Base-by-base conservation (phyloP, 2,797 vertebrate genomes). In the Parauchenoglanis punctatus region DNA sequence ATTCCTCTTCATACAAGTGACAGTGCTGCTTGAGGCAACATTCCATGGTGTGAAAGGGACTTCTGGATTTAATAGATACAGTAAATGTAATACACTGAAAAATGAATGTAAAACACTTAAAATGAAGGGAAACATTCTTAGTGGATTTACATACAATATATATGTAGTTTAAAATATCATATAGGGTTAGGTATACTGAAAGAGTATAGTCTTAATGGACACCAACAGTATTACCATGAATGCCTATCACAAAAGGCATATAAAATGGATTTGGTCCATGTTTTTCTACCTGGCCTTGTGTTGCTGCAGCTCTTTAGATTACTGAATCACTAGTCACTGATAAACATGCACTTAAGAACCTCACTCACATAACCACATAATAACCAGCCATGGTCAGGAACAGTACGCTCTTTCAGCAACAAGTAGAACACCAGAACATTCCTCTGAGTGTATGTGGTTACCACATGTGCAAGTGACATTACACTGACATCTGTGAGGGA, bases 361-460 rank as follows among this genome's bases (percentile, higher is more conserved):
- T 46, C 17, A 82, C 31, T 81, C 40, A 25, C 52, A 59, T 73
- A 13, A 82, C 89, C 81, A 75, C 75, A 89, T 92, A 84, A 88
- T 89, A 89, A 86, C 46, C 56, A 40, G n/a, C 59, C 70, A 92
- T 91, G 54, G 61, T 82, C 59, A 86, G 89, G 90, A 28, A 56
- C 46, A 75, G 11, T 83, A 80, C 52, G 59, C 44, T n/a, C 63
- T 84, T 83, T 91, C 61, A 67, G 61, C 84, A 84, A 86, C 91
- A 85, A 86, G 90, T 31, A 89, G 90, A 93, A 91, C 90, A 91
- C 90, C 92, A 92, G 90, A 93, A 93, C 88, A 85, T 89, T 90
- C 92, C 91, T 67, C 5, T 83, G 90, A 91, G 89, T 89, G 40
- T 88, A 68, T 89, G 85, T 91, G 86, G 90, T 89, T 91, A 87